A percentile compares a stretch with the other conserved stretches of the same genome.
phyloP scores from a whole-genome alignment of 2,113 vertebrate species.

The Pelecanus crispus region DNA sequence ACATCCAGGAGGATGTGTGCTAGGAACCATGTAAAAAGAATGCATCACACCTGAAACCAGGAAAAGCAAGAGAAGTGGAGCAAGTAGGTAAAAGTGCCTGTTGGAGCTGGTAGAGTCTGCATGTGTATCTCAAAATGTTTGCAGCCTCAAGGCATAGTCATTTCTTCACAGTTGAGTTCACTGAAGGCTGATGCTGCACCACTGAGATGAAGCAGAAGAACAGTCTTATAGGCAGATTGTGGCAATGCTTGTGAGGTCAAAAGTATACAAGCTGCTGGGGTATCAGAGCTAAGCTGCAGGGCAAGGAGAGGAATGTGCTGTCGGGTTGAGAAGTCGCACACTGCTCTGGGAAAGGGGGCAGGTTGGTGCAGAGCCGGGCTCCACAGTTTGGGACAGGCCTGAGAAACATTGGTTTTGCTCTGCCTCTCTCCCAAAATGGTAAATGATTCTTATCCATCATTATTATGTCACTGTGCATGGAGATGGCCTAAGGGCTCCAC shows the following conservation, averaged over 20 bases:
- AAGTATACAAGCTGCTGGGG: neutral
- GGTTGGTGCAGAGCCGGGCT: neutral
- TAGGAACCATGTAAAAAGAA: neutral
- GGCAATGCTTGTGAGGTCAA: conserved; percentile 20
- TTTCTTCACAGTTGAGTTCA: neutral
- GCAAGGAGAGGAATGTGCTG: conserved; percentile 42
- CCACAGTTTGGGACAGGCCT: neutral
- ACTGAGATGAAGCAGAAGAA: neutral
- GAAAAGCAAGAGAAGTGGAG: neutral
- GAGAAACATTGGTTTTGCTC: neutral
- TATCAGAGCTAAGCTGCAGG: neutral
- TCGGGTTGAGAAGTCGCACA: neutral
- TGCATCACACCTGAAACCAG: neutral
- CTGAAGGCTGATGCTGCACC: neutral
- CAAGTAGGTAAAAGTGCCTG: neutral
- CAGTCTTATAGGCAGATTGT: neutral
- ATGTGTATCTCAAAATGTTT: neutral
- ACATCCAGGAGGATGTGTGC: neutral
- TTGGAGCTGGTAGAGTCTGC: neutral
- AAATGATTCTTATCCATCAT: conserved; percentile 59
- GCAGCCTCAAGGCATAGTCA: neutral
- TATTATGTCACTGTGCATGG: conserved; percentile 4
- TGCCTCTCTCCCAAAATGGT: neutral
- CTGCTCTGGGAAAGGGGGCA: conserved; percentile 27
- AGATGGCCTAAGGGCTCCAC: neutral